Percentiles rank a stretch among this genome's conserved stretches.
Evolutionary conservation across 2,113 vertebrate species (phyloP).

Genomic region (Lycocorax pyrrhopterus): DNA sequence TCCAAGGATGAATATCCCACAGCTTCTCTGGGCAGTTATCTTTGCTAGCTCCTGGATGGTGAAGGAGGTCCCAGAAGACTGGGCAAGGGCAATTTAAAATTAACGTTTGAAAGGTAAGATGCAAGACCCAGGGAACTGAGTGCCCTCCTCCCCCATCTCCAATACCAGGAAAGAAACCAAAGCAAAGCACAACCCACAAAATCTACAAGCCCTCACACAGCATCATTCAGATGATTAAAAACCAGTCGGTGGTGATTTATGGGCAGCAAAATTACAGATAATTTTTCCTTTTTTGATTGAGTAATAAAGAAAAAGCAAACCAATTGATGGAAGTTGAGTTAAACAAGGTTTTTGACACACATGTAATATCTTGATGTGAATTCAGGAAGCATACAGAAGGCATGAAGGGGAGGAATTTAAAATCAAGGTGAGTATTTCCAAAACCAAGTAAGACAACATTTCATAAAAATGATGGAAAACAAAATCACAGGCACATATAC

Average conservation of each 20-base stretch:
- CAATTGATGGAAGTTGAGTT: not conserved
- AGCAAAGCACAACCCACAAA: not conserved
- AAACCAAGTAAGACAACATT: not conserved
- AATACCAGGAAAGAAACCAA: not conserved
- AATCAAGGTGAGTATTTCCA: not conserved
- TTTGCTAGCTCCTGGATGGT: not conserved
- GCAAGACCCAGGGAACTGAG: not conserved
- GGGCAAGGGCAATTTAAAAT: not conserved
- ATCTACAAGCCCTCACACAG: not conserved
- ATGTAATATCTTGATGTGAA: rapidly evolving
- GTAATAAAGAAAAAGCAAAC: not conserved
- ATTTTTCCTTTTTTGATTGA: not conserved
- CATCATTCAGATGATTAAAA: not conserved
- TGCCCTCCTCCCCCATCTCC: not conserved
- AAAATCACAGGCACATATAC: not conserved
- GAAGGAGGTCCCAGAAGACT: not conserved
- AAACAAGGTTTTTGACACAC: not conserved
- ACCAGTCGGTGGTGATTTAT: not conserved
- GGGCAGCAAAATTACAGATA: not conserved
- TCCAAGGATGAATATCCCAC: not conserved
- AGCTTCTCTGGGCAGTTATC: not conserved
- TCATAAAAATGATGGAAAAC: not conserved
- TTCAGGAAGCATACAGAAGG: not conserved
- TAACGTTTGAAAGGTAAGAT: not conserved
- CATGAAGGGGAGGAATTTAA: not conserved